Percentiles rank a stretch among this genome's conserved stretches.
phyloP scores from a whole-genome alignment of 1,140 invertebrate genomes.

The Ericerus pela region DNA sequence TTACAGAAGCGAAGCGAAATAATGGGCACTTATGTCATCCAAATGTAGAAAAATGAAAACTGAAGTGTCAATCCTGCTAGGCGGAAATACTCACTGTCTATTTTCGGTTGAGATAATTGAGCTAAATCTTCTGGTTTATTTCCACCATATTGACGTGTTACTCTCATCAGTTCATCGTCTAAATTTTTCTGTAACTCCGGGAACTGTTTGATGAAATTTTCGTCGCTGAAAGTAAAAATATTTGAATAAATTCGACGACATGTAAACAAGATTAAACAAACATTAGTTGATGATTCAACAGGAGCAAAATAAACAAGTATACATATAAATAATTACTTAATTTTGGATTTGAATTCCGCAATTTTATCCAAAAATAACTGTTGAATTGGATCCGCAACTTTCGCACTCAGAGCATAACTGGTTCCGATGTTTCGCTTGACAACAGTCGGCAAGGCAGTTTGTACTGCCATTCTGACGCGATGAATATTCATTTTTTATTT shows the following conservation, averaged over 20 bases:
- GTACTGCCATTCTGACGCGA: too few relatives aligned
- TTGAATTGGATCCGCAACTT: slow-evolving; percentile 76
- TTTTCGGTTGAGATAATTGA: slow-evolving; percentile 51
- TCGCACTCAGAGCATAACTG: slow-evolving; percentile 50
- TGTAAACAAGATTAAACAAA: not conserved
- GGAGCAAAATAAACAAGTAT: too few relatives aligned
- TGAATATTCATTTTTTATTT: too few relatives aligned
- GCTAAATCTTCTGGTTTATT: slow-evolving; percentile 63
- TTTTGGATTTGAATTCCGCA: slow-evolving; percentile 68
- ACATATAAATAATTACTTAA: slow-evolving; percentile 38
- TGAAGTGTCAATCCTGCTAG: not conserved
- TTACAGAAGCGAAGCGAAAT: not conserved
- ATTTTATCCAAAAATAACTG: slow-evolving; percentile 87
- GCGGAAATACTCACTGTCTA: slow-evolving; percentile 19
- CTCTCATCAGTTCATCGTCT: slow-evolving; percentile 60
- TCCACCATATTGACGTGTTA: slow-evolving; percentile 61
- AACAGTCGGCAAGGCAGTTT: too few relatives aligned
- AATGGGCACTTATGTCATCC: not conserved
- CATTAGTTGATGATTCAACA: too few relatives aligned
- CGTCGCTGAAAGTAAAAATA: slow-evolving; percentile 42
- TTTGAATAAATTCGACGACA: not conserved
- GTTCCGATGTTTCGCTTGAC: slow-evolving; percentile 54
- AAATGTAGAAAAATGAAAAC: not conserved
- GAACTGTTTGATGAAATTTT: slow-evolving; percentile 66
- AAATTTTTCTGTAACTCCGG: slow-evolving; percentile 58